Evolutionary conservation across 1,140 invertebrate species (phyloP), one percentile per base, ranked within the genome.

Genomic region (Sinella curviseta): DNA sequence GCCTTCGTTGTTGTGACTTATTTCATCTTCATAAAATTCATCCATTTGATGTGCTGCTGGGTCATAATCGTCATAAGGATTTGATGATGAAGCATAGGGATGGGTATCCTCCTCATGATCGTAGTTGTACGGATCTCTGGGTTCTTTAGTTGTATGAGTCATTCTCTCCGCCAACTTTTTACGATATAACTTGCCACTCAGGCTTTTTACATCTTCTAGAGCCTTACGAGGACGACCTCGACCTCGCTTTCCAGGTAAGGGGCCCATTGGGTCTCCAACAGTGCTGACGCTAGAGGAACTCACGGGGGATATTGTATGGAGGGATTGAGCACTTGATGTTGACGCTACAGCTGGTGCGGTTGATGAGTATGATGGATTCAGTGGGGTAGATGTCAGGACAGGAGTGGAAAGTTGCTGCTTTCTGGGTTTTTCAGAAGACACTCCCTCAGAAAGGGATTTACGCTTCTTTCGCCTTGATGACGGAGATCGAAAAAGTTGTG

Each of bases 141-240:
- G 8, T 8, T 48, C 20, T 8, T 48, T 48, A 20, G 20, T 8
- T 8, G 39, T 48, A 12, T 48, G 39, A 48, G n/a, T n/a, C 24
- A 60, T 17, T 60, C 24, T 60, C 3, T 60, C 65, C 3, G 65
- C 65, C 65, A 70, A 14, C n/a, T 70, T 70, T 33, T 33, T 70
- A 30, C 65, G 26, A 33, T 70, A 70, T 30, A 70, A 24, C 31
- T 70, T 70, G 4, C 65, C 65, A 14, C 28, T 31, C 2, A 70
- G 26, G 65, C 65, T 70, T 33, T 70, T 70, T 33, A 70, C 65
- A n/a, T 70, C 65, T 70, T 70, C 65, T 33, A 70, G 8, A 14
- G 65, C 8, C n/a, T 70, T 70, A 4, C 65, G 26, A 31, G 65
- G 65, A 8, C 65, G 65, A 33, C 65, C 65, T 31, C 65, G 65